Base-by-base conservation (phyloP, 2,797 vertebrate species). In the Anguilla megastoma region DNA sequence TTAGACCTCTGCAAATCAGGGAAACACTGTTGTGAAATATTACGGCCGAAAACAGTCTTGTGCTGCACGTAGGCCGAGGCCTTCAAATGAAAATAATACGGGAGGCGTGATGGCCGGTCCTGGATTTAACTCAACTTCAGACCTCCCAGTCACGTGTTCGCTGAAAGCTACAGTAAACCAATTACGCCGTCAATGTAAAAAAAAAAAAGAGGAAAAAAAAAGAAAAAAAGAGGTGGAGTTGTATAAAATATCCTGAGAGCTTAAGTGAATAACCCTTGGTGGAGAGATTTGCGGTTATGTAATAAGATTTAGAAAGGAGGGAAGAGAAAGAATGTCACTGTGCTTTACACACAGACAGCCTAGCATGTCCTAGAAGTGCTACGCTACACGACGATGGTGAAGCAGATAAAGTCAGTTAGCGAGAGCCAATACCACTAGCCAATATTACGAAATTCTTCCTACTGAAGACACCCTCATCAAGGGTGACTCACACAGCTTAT, bases 191-290 rank as follows among this genome's bases (percentile, higher is more conserved):
- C 21, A 54, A 54, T 0, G 52, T 54, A 52, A 10, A 52, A 10
- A 14, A 56, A 10, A 14, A 16, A 56, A 21, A 21, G 3, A 0
- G 1, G 1, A 33, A 1, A 74, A 2, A 27, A 27, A 27, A 33
- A 27, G 30, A 2, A 30, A 30, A 71, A 71, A 74, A 36, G 24
- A 36, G n/a, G 24, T 10, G 54, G 82, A 54, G 48, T 30, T 52
- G 45, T 56, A 54, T 56, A 10, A 45, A 56, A 58, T 30, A 33
- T 33, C n/a, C 83, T 6, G 50, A 54, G 10, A 48, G 83, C 76
- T 45, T 84, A 84, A 54, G 27, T 84, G 83, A 84, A 56, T 84
- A 84, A 84, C 83, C 30, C 41, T n/a, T 8, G 18, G 41, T 10
- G 45, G 33, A 80, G 76, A 80, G 76, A 80, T 80, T 80, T 80